Evolutionary conservation across 1,140 invertebrate genomes (phyloP).

Genomic region (Pogonomyrmex barbatus): DNA sequence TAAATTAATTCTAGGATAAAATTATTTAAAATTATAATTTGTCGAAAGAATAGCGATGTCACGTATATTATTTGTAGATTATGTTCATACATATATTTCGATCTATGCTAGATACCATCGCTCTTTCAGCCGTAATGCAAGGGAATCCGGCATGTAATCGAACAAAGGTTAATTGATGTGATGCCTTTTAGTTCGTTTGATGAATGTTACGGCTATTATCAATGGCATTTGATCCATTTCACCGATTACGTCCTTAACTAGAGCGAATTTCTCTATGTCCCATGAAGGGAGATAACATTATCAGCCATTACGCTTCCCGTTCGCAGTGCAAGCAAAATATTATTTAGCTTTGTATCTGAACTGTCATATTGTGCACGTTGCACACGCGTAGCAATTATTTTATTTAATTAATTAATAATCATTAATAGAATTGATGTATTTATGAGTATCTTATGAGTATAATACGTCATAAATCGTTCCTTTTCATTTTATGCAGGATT

Average conservation of each 20-base stretch:
- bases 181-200: conserved; percentile 57
- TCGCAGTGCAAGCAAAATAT: conserved; percentile 21
- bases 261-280: conserved; percentile 48
- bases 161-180: conserved; percentile 62
- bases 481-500: neutral
- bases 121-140: conserved; percentile 52
- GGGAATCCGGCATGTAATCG: conserved; percentile 46
- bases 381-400: neutral
- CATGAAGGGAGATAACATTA: conserved; percentile 50
- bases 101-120: conserved; percentile 38
- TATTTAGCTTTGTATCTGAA: conserved; percentile 30
- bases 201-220: conserved; percentile 65
- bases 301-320: conserved; percentile 30
- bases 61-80: neutral
- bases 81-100: neutral
- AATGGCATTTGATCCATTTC: conserved; percentile 64
- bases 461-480: neutral
- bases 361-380: neutral
- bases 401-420: too few relatives aligned
- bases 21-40: neutral
- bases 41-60: neutral
- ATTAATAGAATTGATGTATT: neutral
- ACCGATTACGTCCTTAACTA: conserved; percentile 60
- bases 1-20: neutral
- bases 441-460: neutral